phyloP scores from a whole-genome alignment of 2,888 invertebrate genomes.

The Thecophora atra region DNA sequence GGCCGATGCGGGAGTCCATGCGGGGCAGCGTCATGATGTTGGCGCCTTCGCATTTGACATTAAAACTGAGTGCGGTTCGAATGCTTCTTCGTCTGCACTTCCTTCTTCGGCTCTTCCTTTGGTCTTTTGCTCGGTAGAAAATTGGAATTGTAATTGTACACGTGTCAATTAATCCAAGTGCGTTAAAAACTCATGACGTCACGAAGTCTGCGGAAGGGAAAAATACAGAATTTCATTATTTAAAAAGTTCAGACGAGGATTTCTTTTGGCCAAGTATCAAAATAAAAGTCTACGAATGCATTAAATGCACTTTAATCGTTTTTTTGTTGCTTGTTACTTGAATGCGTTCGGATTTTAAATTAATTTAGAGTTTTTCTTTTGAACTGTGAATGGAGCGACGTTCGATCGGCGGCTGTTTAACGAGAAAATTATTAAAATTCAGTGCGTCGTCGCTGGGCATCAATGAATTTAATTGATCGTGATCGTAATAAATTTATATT shows the following conservation, averaged over 20 bases:
- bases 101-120: not conserved
- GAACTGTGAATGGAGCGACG: not conserved
- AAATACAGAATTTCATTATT: not conserved
- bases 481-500: slow-evolving; percentile 49
- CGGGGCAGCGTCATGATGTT: slow-evolving; percentile 46
- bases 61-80: not conserved
- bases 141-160: too few species aligned
- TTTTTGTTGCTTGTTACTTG: not conserved
- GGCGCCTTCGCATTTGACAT: slow-evolving; percentile 43
- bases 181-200: too few species aligned
- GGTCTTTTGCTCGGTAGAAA: not conserved
- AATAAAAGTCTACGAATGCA: too few species aligned
- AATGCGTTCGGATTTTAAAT: slow-evolving; percentile 27
- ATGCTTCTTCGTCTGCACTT: not conserved
- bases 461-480: slow-evolving; percentile 36
- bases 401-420: not conserved
- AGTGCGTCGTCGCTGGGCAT: not conserved
- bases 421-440: not conserved
- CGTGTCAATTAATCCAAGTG: too few species aligned
- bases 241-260: not conserved
- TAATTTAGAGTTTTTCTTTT: slow-evolving; percentile 25
- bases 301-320: not conserved
- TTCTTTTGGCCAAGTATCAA: not conserved
- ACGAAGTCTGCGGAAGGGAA: not conserved
- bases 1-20: slow-evolving; percentile 92